phyloP scores from a whole-genome alignment of 2,888 invertebrate genomes.

The Harmothoe impar region DNA sequence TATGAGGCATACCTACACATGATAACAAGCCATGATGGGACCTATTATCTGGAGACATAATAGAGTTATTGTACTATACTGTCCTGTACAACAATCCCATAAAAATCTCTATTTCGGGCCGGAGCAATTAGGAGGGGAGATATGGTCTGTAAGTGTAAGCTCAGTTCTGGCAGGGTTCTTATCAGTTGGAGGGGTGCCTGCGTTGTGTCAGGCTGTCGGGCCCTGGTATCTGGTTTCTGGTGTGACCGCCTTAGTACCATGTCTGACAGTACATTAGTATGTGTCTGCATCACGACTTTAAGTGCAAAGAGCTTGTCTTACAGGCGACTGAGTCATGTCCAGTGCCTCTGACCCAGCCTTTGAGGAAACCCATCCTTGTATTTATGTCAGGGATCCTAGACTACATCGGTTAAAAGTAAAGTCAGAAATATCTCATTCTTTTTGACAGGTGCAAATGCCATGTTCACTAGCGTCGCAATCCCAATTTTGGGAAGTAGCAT shows the following conservation, averaged over 20 bases:
- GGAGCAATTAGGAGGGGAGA: neutral
- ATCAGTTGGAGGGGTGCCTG: slow-evolving; percentile 9
- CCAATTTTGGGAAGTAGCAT: too few species aligned
- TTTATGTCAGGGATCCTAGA: too few species aligned
- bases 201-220: neutral
- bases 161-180: slow-evolving; percentile 22
- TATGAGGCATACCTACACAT: too few species aligned
- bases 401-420: too few species aligned
- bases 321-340: neutral
- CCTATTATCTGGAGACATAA: too few species aligned
- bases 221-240: neutral
- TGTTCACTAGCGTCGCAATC: too few species aligned
- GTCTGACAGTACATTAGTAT: neutral
- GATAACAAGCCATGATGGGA: too few species aligned
- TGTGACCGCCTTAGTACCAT: neutral
- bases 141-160: slow-evolving; percentile 7
- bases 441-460: too few species aligned
- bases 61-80: neutral
- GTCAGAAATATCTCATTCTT: too few species aligned
- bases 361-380: neutral
- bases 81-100: neutral
- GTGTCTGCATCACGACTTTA: neutral
- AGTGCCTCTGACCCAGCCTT: neutral
- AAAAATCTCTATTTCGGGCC: neutral
- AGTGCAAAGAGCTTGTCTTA: neutral